A percentile compares a stretch with the other conserved stretches of the same genome.
These are phyloP conservation scores for Apis laboriosa DNA, from an alignment of 1,140 invertebrate genomes.

Conservation along the genomic window DNA sequence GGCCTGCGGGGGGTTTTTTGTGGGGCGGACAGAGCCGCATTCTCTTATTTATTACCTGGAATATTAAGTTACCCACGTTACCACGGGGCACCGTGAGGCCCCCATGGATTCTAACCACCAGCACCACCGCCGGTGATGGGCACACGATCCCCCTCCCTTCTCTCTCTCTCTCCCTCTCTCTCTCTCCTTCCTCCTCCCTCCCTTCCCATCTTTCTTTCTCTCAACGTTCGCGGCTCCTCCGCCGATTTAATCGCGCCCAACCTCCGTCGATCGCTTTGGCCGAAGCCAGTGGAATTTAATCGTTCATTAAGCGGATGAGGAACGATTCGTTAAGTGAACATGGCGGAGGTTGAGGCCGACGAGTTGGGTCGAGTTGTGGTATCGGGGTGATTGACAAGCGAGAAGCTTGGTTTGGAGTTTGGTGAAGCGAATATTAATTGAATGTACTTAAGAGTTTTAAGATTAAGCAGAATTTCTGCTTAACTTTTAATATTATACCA, in stretches of 20 bases:
- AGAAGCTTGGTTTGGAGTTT: too few species aligned
- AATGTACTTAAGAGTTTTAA: too few species aligned
- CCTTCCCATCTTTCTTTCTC: background rate
- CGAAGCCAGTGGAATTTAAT: slow-evolving; percentile 17
- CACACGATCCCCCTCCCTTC: slow-evolving; percentile 2
- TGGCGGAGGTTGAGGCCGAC: background rate
- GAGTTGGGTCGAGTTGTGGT: background rate
- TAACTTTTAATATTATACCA: too few species aligned
- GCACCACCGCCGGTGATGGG: slow-evolving; percentile 42
- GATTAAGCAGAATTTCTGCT: too few species aligned
- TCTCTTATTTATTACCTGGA: slow-evolving; percentile 72
- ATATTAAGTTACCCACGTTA: slow-evolving; percentile 73
- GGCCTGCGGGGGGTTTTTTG: slow-evolving; percentile 67
- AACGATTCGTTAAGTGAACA: background rate
- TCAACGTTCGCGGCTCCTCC: background rate
- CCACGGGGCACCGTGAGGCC: slow-evolving; percentile 64
- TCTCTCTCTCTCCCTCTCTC: background rate
- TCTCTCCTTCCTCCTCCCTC: background rate
- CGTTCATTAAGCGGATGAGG: slow-evolving; percentile 16
- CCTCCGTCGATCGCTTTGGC: background rate
- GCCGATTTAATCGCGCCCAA: slow-evolving; percentile 22
- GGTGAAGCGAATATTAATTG: too few species aligned
- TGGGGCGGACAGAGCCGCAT: slow-evolving; percentile 70
- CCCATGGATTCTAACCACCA: slow-evolving; percentile 63
- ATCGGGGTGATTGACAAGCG: too few species aligned